Conservation (phyloP, 2,888 invertebrate species). For the Orthonychiurus folsomi region DNA sequence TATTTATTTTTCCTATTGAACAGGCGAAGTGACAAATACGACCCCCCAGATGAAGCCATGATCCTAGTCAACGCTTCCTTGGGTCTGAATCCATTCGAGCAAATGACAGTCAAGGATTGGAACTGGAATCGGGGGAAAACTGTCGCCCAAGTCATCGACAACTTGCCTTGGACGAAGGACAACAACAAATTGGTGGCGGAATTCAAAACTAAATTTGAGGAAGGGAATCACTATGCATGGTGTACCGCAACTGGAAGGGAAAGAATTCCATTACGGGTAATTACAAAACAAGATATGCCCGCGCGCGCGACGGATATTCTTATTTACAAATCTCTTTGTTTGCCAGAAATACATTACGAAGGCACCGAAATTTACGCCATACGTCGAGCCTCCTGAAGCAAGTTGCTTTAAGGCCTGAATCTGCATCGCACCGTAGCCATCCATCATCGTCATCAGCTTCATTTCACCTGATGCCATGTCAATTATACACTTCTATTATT, state of each 20-base stretch:
- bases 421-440: too few relatives aligned
- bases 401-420: too few relatives aligned
- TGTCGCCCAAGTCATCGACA: neutral
- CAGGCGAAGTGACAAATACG: neutral
- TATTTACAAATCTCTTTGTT: neutral
- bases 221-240: conserved; percentile 3
- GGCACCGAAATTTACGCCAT: neutral
- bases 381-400: neutral
- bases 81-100: neutral
- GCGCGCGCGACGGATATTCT: too few relatives aligned
- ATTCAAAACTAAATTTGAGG: neutral
- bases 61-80: conserved; percentile 1
- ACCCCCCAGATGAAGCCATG: conserved; percentile 7
- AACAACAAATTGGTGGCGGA: neutral
- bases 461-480: too few relatives aligned
- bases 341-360: neutral
- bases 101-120: neutral
- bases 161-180: neutral
- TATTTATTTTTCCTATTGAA: neutral
- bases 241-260: neutral
- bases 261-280: neutral
- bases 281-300: too few relatives aligned
- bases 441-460: too few relatives aligned
- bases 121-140: neutral
- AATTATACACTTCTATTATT: too few relatives aligned